These are phyloP conservation scores for Caprella mutica DNA, from an alignment of 2,888 invertebrate genomes.

Conservation along the genomic window DNA sequence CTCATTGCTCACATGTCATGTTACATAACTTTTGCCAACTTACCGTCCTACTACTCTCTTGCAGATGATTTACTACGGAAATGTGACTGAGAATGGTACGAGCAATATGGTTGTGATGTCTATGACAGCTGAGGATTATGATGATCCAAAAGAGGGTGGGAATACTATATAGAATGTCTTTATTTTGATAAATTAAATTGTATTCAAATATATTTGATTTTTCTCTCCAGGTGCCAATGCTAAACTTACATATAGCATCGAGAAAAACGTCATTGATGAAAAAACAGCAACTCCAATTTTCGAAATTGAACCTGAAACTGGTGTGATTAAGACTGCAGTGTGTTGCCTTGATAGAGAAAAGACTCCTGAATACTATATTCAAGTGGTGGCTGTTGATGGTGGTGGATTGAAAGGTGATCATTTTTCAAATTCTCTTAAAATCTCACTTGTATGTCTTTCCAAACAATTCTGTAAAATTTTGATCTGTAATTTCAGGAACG, in stretches of 20 bases:
- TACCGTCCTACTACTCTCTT: slow-evolving; percentile 11
- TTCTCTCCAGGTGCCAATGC: too few species aligned
- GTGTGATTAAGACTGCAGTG: slow-evolving; percentile 91
- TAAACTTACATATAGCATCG: slow-evolving; percentile 84
- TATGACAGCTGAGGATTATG: slow-evolving; percentile 89
- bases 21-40: slow-evolving; percentile 40
- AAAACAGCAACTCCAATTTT: slow-evolving; percentile 91
- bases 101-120: slow-evolving; percentile 95
- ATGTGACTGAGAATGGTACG: slow-evolving; percentile 91
- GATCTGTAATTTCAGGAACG: slow-evolving; percentile 51
- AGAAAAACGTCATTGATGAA: slow-evolving; percentile 92
- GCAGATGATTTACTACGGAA: slow-evolving; percentile 84
- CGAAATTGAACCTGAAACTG: slow-evolving; percentile 88
- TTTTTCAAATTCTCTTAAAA: neutral
- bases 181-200: slow-evolving; percentile 90
- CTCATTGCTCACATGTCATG: too few species aligned
- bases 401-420: slow-evolving; percentile 78
- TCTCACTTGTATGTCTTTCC: neutral
- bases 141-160: slow-evolving; percentile 89
- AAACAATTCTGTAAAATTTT: too few species aligned
- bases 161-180: too few species aligned
- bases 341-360: slow-evolving; percentile 87
- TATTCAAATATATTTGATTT: too few species aligned
- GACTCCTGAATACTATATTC: slow-evolving; percentile 91
- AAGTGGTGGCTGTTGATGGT: slow-evolving; percentile 92